These are phyloP conservation scores for Ganaspis sp. DNA, from an alignment of 1,140 invertebrate species.

Conservation along the genomic window DNA sequence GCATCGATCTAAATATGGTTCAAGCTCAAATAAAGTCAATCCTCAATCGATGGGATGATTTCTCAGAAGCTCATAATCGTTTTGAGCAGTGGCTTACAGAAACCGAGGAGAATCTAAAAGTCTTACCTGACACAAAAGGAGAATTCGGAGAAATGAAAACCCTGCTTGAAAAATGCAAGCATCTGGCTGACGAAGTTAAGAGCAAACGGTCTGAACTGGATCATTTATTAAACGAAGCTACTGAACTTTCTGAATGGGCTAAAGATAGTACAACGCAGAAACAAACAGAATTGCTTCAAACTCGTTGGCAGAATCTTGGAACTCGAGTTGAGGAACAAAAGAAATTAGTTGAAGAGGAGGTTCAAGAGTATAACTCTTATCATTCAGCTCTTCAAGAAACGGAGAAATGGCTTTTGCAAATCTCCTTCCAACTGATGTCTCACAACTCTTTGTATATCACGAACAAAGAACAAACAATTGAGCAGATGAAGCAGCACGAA, in stretches of 20 bases:
- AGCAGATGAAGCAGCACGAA: slow-evolving; percentile 92
- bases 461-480: slow-evolving; percentile 92
- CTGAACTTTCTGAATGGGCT: slow-evolving; percentile 83
- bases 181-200: slow-evolving; percentile 85
- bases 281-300: slow-evolving; percentile 80
- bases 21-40: slow-evolving; percentile 86
- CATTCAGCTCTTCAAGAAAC: slow-evolving; percentile 93
- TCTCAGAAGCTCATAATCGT: slow-evolving; percentile 82
- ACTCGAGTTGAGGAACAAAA: slow-evolving; percentile 82
- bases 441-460: slow-evolving; percentile 96
- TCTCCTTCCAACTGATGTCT: slow-evolving; percentile 96
- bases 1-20: slow-evolving; percentile 87
- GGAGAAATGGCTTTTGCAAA: slow-evolving; percentile 96
- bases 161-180: slow-evolving; percentile 88
- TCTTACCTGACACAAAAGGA: slow-evolving; percentile 83
- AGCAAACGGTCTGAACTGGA: slow-evolving; percentile 85
- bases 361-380: slow-evolving; percentile 91
- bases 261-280: slow-evolving; percentile 80
- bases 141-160: slow-evolving; percentile 95
- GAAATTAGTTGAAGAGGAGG: slow-evolving; percentile 84
- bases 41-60: slow-evolving; percentile 88
- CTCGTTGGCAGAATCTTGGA: slow-evolving; percentile 80
- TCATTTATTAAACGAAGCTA: slow-evolving; percentile 83
- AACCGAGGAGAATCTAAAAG: slow-evolving; percentile 80
- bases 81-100: slow-evolving; percentile 84